phyloP scores from a whole-genome alignment of 2,888 invertebrate genomes.

The Hartigia nigra region DNA sequence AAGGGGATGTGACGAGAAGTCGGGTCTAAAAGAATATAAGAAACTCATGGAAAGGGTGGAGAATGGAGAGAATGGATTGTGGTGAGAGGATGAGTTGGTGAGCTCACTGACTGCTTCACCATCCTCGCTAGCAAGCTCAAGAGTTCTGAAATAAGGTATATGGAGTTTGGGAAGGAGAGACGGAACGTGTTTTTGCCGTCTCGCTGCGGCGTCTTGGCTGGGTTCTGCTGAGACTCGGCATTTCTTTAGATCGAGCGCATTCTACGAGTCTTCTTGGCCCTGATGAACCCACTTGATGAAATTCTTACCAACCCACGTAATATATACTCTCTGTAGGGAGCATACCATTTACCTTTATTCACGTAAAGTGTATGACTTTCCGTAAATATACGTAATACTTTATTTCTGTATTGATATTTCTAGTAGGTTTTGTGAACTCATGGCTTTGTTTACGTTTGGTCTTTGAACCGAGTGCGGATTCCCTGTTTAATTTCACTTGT shows the following conservation, averaged over 20 bases:
- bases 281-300: constrained; percentile 63
- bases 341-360: constrained; percentile 5
- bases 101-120: background rate
- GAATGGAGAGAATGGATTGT: background rate
- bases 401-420: background rate
- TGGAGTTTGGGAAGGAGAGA: constrained; percentile 18
- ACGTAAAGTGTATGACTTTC: background rate
- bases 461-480: background rate
- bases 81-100: background rate
- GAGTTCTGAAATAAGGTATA: background rate
- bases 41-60: background rate
- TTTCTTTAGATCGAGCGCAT: constrained; percentile 34
- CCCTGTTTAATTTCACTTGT: background rate
- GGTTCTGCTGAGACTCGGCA: constrained; percentile 20
- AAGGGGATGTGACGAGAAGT: background rate
- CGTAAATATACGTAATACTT: background rate
- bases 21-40: background rate
- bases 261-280: constrained; percentile 51
- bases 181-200: constrained; percentile 32
- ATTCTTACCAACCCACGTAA: constrained; percentile 37
- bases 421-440: background rate
- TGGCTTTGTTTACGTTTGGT: background rate
- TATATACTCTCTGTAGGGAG: background rate
- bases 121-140: background rate
- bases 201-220: constrained; percentile 22